phyloP scores from a whole-genome alignment of 2,113 vertebrate species.

The Percina caprodes region DNA sequence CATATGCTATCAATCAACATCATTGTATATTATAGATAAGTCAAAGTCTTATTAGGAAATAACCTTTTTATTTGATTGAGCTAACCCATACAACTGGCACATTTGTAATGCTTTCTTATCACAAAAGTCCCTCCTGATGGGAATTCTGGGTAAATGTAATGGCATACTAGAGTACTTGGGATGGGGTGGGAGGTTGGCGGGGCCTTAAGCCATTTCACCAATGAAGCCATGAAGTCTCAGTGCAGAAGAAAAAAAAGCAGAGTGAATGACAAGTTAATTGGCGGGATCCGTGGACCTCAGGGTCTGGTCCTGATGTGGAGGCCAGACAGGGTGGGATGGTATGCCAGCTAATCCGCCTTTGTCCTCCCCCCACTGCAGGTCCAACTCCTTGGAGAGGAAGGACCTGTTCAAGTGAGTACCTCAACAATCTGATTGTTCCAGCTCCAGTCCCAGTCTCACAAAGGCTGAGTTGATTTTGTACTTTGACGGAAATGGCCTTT shows the following conservation, averaged over 20 bases:
- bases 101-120: slow-evolving; percentile 36
- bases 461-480: slow-evolving; percentile 49
- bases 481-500: slow-evolving; percentile 50
- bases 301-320: slow-evolving; percentile 76
- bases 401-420: slow-evolving; percentile 65
- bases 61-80: neutral
- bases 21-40: neutral
- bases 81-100: slow-evolving; percentile 5
- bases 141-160: slow-evolving; percentile 57
- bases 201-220: slow-evolving; percentile 71
- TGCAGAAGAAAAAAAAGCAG: slow-evolving; percentile 57
- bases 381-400: slow-evolving; percentile 67
- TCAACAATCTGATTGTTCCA: slow-evolving; percentile 73
- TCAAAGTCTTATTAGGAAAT: neutral
- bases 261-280: slow-evolving; percentile 86
- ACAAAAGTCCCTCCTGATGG: slow-evolving; percentile 38
- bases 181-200: slow-evolving; percentile 24
- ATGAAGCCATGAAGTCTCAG: slow-evolving; percentile 76
- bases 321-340: slow-evolving; percentile 74
- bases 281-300: slow-evolving; percentile 73
- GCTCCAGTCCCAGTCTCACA: slow-evolving; percentile 52
- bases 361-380: slow-evolving; percentile 58
- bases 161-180: slow-evolving; percentile 54
- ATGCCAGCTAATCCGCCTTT: slow-evolving; percentile 81
- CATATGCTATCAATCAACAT: neutral